A percentile compares a stretch with the other conserved stretches of the same genome.
phyloP scores from a whole-genome alignment of 2,797 vertebrate species.

The Oryzias sinensis region DNA sequence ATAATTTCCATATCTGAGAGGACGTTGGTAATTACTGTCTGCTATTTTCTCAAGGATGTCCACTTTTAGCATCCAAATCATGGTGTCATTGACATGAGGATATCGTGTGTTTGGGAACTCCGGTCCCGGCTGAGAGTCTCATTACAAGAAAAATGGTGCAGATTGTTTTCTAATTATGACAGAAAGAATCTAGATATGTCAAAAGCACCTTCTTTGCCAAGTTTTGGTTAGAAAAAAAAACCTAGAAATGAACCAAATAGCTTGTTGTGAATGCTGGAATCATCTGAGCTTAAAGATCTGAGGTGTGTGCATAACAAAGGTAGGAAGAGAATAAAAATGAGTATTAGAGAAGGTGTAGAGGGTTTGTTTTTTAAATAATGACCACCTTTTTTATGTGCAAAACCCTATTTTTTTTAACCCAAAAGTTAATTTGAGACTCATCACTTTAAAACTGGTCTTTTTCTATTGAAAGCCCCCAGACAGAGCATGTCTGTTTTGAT shows the following conservation, averaged over 20 bases:
- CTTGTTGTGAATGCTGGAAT: conserved; percentile 27
- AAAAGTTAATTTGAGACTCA: conserved; percentile 29
- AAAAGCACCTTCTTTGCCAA: conserved; percentile 39
- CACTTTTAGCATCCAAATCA: conserved; percentile 54
- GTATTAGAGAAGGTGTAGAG: not conserved
- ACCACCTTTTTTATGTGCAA: not conserved
- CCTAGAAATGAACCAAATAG: conserved; percentile 30
- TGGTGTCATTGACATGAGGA: conserved; percentile 70
- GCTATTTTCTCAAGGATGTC: conserved; percentile 64
- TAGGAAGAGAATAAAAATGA: not conserved
- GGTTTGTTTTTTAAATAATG: not conserved
- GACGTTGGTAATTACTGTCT: conserved; percentile 55
- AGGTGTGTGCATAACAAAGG: conserved; percentile 8
- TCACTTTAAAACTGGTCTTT: conserved; percentile 45
- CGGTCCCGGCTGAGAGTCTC: conserved; percentile 64
- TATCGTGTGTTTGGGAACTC: conserved; percentile 65
- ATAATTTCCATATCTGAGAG: conserved; percentile 62
- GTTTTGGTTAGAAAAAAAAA: conserved; percentile 42
- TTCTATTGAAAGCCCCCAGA: conserved; percentile 61
- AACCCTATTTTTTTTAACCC: not conserved
- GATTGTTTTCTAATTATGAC: conserved; percentile 55
- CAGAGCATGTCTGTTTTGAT: conserved; percentile 68
- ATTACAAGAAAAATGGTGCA: conserved; percentile 60
- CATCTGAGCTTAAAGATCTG: conserved; percentile 10
- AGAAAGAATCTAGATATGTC: conserved; percentile 57